Base-by-base conservation (phyloP, 2,797 vertebrate species). In the Melanotaenia pygmaea region DNA sequence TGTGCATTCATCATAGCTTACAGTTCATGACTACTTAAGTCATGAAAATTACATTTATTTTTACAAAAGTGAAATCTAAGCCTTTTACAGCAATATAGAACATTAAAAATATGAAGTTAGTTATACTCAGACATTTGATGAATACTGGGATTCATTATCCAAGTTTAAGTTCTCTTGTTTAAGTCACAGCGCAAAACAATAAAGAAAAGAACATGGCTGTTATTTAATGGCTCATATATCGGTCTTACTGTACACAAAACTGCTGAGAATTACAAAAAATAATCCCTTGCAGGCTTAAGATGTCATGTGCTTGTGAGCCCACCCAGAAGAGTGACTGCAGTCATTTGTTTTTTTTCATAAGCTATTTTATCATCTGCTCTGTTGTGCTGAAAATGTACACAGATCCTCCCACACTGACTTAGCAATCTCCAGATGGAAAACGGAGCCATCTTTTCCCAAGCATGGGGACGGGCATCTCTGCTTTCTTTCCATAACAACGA, bases 401-500 rank as follows among this genome's bases (percentile, higher is more conserved):
- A 85, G 67, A 86, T 86, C 88, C 80, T 88, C 83, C 84, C 86
- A 88, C 86, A 70, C 81, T 71, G 86, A 83, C 82, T 82, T 76
- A 63, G 79, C 40, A 22, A 43, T 67, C 80, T 86, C 80, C 87
- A 90, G 89, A 91, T 88, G 91, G 90, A 90, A 91, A 81, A 82
- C 37, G 59, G 63, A 85, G 82, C 70, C 82, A 61, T 84, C 64
- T 66, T 68, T 67, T 60, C 62, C 53, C 40, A 54, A 58, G 70
- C 61, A 30, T 62, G 64, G 72, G 64, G 82, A 82, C 50, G 68
- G 72, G 88, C 90, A 92, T 93, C 89, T 90, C 89, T 85, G 87
- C 86, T 40, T 83, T 93, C 92, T 91, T 93, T 87, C 90, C 93
- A 89, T 86, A 93, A 89, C 80, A 95, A 90, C 93, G 92, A 79